These are phyloP conservation scores for Todus mexicanus DNA, from an alignment of 2,797 vertebrate species.

Conservation along the genomic window DNA sequence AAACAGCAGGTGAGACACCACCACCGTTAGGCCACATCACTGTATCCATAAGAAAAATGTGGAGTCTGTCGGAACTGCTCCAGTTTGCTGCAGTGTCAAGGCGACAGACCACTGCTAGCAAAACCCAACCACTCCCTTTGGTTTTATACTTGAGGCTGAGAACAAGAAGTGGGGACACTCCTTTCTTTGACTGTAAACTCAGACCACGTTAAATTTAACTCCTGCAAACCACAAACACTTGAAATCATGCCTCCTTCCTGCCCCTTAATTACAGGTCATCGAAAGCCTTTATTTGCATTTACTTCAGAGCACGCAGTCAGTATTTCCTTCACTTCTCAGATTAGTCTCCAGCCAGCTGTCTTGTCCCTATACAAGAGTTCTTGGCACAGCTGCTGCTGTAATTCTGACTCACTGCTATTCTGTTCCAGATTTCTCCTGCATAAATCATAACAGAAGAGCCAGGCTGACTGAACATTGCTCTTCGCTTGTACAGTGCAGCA, in stretches of 20 bases:
- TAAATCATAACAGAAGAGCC: constrained; percentile 3
- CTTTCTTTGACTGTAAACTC: neutral
- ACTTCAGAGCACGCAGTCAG: neutral
- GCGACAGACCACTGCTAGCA: neutral
- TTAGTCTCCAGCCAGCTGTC: constrained; percentile 9
- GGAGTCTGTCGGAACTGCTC: neutral
- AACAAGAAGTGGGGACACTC: neutral
- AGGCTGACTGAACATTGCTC: neutral
- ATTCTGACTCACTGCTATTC: constrained; percentile 49
- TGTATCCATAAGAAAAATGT: accelerated
- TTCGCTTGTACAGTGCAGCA: neutral
- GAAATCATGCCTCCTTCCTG: neutral
- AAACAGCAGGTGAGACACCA: neutral
- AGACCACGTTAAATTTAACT: constrained; percentile 27
- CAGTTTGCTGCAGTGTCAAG: neutral
- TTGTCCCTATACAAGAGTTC: neutral
- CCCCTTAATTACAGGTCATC: neutral
- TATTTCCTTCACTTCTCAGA: constrained; percentile 1
- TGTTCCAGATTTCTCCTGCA: constrained; percentile 17
- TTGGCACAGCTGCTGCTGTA: constrained; percentile 15
- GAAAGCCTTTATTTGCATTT: neutral
- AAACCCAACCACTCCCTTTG: neutral
- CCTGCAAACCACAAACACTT: constrained; percentile 6
- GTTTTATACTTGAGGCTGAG: neutral
- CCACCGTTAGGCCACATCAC: neutral